These are phyloP conservation scores for Polyommatus icarus DNA, from an alignment of 2,888 invertebrate species.

Conservation along the genomic window DNA sequence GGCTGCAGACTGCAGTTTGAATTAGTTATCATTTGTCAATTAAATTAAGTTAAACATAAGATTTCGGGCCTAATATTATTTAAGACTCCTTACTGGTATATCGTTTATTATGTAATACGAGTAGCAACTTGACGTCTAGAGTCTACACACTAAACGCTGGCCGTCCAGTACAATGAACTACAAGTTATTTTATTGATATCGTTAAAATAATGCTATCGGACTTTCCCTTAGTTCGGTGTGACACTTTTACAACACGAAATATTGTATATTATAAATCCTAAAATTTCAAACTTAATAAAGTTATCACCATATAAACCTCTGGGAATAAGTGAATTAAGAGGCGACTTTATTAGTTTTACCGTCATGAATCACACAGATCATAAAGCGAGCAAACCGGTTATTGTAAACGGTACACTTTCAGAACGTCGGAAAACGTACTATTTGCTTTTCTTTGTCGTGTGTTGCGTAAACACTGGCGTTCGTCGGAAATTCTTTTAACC, in stretches of 20 bases:
- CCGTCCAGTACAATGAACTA: neutral
- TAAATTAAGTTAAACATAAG: neutral
- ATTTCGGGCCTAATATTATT: neutral
- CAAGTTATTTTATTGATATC: neutral
- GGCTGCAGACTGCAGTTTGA: no score
- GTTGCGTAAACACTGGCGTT: slow-evolving; percentile 76
- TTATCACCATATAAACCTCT: neutral
- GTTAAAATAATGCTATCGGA: neutral
- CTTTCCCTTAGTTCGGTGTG: neutral
- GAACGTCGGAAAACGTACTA: slow-evolving; percentile 74
- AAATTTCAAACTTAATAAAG: neutral
- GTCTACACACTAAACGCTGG: neutral
- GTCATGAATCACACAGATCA: slow-evolving; percentile 35
- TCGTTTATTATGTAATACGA: no score
- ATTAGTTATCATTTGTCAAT: neutral
- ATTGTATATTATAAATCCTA: neutral
- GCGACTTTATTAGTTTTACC: slow-evolving; percentile 1
- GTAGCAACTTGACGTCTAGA: no score
- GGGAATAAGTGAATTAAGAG: neutral
- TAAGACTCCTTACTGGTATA: neutral
- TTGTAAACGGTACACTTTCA: slow-evolving; percentile 63
- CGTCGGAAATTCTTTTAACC: slow-evolving; percentile 74
- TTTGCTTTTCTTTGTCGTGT: slow-evolving; percentile 79
- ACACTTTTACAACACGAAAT: neutral
- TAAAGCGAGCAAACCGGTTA: neutral